phyloP scores from a whole-genome alignment of 2,113 vertebrate species.

The Brachypteracias leptosomus region DNA sequence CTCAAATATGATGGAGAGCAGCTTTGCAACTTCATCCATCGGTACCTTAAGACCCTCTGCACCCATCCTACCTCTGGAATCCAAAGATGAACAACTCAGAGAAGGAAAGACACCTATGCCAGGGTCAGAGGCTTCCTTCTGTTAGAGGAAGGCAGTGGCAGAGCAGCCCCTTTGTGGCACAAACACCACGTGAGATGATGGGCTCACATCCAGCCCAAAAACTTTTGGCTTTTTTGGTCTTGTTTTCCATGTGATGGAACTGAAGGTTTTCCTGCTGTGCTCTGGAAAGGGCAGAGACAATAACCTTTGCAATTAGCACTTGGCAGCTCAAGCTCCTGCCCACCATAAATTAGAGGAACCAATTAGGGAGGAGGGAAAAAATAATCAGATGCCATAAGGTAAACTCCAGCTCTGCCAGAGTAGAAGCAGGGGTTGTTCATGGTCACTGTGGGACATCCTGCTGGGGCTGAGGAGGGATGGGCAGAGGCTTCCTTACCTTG shows the following conservation, averaged over 20 bases:
- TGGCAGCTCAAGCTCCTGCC: constrained; percentile 49
- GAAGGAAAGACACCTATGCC: background rate
- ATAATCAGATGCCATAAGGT: background rate
- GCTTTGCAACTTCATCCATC: too few species aligned
- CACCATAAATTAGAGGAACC: constrained; percentile 34
- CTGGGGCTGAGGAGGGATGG: background rate
- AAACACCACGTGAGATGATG: fast-evolving
- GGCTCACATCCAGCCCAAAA: background rate
- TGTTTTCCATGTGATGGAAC: background rate
- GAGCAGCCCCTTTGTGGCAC: background rate
- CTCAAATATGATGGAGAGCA: too few species aligned
- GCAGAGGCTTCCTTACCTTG: background rate
- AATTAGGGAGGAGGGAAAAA: background rate
- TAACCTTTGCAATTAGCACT: constrained; percentile 61
- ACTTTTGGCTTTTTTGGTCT: background rate
- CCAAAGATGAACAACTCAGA: background rate
- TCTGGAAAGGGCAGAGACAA: constrained; percentile 40
- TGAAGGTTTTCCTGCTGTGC: constrained; percentile 36
- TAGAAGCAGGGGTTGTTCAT: fast-evolving
- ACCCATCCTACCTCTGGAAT: background rate
- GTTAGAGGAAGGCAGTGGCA: background rate
- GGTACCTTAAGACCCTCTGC: too few species aligned
- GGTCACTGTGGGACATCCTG: background rate
- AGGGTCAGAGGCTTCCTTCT: background rate
- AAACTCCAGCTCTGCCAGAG: background rate